Conservation (phyloP, 2,888 invertebrate genomes). For the Drosophila vallismaia region DNA sequence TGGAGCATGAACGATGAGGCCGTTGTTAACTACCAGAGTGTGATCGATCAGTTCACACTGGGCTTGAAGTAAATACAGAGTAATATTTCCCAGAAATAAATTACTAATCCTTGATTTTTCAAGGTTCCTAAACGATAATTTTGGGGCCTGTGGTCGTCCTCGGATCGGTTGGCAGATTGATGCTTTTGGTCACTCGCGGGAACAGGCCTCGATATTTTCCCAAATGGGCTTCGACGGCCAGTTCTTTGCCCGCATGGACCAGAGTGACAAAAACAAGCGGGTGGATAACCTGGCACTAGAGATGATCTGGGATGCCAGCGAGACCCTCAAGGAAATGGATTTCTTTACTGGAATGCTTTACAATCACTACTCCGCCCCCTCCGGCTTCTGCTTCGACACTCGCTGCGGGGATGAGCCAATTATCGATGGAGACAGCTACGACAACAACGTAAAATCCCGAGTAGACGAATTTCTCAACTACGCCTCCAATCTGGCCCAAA, state of each 20-base stretch:
- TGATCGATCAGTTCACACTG: slow-evolving; percentile 89
- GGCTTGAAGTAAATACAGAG: slow-evolving; percentile 85
- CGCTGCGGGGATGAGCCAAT: slow-evolving; percentile 93
- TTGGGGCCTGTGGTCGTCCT: slow-evolving; percentile 90
- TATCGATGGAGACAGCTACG: slow-evolving; percentile 92
- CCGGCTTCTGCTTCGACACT: slow-evolving; percentile 96
- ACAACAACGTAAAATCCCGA: slow-evolving; percentile 91
- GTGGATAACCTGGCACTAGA: slow-evolving; percentile 88
- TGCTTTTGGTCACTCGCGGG: slow-evolving; percentile 93
- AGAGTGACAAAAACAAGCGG: slow-evolving; percentile 90
- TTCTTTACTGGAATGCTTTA: slow-evolving; percentile 93
- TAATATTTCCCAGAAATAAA: too few species aligned
- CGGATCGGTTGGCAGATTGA: slow-evolving; percentile 93
- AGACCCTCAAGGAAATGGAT: slow-evolving; percentile 87
- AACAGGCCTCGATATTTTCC: slow-evolving; percentile 91
- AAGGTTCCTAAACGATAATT: slow-evolving; percentile 87
- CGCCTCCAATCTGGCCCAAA: slow-evolving; percentile 84
- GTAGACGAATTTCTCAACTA: slow-evolving; percentile 87
- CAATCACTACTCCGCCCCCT: slow-evolving; percentile 92
- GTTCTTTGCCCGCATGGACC: slow-evolving; percentile 94
- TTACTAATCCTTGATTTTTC: not conserved
- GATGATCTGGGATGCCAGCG: slow-evolving; percentile 92
- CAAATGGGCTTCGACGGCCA: slow-evolving; percentile 95
- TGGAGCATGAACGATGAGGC: slow-evolving; percentile 95
- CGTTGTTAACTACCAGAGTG: slow-evolving; percentile 88